Base-by-base conservation (phyloP, 92 coral and sea anemone genomes). In the Micromussa lordhowensis region DNA sequence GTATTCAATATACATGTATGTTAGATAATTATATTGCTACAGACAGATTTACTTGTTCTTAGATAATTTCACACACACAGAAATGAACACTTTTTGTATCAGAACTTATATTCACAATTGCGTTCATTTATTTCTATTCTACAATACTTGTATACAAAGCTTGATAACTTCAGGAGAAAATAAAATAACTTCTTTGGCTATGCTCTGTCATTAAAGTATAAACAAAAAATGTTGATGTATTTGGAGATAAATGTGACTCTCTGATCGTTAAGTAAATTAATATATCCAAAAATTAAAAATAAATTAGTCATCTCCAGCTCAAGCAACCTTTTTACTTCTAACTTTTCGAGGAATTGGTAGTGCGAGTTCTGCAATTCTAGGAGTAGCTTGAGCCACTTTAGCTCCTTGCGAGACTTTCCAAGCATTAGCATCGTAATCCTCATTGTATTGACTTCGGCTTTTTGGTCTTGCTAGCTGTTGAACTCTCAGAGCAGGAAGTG, bases 351-450 rank as follows among this genome's bases (percentile, higher is more conserved):
- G 98, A n/a, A 97, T 81, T 16, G 99, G 99, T 35, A 83, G 78
- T 75, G 98, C 95, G 44, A 97, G 95, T 90, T 97, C 98, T 32
- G 89, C 94, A 48, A 95, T 91, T 84, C 99, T 91, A 0, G 99
- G 99, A 3, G 99, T 95, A 4, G 99, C 94, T 68, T 97, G 99
- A 0, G 99, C 98, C 38, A 81, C 90, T 74, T 95, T 97, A 2
- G 99, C 99, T 5, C 98, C 98, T 22, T 92, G 90, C 0, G 99
- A 97, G 17, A 97, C 99, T 90, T 90, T 97, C 94, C 98, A 97
- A 22, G 97, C 95, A 89, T 86, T 95, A 0, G 95, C 87, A 78
- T 97, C 94, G 84, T 95, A 94, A 88, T 95, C 98, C 76, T 97
- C 99, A 55, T 87, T 91, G 86, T 92, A 95, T 22, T 95, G 96